phyloP scores from a whole-genome alignment of 2,113 vertebrate species.

The Anhinga rufa region DNA sequence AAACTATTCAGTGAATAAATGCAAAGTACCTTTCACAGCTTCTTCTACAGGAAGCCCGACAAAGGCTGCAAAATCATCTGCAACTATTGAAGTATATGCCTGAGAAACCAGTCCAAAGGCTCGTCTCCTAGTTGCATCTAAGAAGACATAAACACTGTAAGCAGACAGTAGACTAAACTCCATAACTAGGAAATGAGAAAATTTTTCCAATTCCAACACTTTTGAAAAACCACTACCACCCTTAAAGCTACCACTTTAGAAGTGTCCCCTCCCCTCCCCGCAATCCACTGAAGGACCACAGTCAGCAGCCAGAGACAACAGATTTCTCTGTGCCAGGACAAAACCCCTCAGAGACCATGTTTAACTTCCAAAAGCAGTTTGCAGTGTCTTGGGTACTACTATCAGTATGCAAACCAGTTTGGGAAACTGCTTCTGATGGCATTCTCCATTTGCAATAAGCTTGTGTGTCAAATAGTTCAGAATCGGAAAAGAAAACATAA shows the following conservation, averaged over 20 bases:
- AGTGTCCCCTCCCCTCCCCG: neutral
- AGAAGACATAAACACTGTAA: neutral
- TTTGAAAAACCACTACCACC: neutral
- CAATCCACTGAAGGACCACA: neutral
- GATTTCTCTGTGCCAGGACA: neutral
- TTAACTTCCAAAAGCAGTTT: neutral
- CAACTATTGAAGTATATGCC: slow-evolving; percentile 92
- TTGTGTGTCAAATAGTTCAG: neutral
- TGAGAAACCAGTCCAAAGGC: slow-evolving; percentile 92
- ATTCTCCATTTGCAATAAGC: neutral
- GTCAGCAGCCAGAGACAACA: neutral
- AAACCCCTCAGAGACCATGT: neutral
- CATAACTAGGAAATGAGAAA: neutral
- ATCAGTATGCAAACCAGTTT: neutral
- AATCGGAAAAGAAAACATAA: neutral
- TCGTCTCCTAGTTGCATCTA: slow-evolving; percentile 86
- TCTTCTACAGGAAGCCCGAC: slow-evolving; percentile 95
- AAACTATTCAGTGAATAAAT: neutral
- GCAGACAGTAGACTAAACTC: neutral
- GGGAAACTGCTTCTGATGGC: neutral
- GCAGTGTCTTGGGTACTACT: neutral
- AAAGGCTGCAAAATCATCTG: slow-evolving; percentile 92
- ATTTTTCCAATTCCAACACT: too few relatives aligned
- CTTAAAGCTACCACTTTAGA: neutral
- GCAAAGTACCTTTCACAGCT: slow-evolving; percentile 87